phyloP scores from a whole-genome alignment of 37 sponge, comb jelly and placozoan species.

The Beroe forskalii region DNA sequence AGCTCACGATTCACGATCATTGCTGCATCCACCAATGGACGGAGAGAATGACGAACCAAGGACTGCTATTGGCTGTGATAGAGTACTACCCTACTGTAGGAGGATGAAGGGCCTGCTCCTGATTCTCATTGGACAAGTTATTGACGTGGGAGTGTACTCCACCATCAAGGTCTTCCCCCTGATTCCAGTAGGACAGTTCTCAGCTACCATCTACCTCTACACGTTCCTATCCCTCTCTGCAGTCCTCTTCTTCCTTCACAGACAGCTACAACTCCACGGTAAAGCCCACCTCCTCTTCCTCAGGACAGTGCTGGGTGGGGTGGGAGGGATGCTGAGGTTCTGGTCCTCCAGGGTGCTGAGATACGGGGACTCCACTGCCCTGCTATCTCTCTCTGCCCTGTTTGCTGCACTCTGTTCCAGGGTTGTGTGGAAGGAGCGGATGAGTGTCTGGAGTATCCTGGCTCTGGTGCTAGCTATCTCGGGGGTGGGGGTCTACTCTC shows the following conservation, averaged over 20 bases:
- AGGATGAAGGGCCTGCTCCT: no score
- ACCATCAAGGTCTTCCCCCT: background rate
- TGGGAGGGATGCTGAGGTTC: background rate
- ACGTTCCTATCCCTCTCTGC: background rate
- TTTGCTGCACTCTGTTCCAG: conserved; percentile 7
- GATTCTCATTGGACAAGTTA: no score
- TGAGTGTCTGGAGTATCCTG: background rate
- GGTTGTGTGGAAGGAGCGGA: background rate
- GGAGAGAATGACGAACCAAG: no score
- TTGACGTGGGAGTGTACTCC: background rate
- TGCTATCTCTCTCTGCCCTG: background rate
- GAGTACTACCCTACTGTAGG: no score
- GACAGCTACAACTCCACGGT: background rate
- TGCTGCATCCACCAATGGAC: no score
- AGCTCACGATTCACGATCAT: no score
- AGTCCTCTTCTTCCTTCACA: background rate
- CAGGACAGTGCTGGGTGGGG: background rate
- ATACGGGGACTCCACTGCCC: background rate
- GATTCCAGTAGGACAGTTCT: conserved; percentile 11
- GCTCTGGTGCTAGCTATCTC: background rate
- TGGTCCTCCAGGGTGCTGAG: background rate
- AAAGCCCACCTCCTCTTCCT: background rate
- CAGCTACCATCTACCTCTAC: background rate
- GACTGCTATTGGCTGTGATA: no score
- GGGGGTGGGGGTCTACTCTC: background rate